These are phyloP conservation scores for Alcis repandata DNA, from an alignment of 2,888 invertebrate genomes.

Conservation along the genomic window DNA sequence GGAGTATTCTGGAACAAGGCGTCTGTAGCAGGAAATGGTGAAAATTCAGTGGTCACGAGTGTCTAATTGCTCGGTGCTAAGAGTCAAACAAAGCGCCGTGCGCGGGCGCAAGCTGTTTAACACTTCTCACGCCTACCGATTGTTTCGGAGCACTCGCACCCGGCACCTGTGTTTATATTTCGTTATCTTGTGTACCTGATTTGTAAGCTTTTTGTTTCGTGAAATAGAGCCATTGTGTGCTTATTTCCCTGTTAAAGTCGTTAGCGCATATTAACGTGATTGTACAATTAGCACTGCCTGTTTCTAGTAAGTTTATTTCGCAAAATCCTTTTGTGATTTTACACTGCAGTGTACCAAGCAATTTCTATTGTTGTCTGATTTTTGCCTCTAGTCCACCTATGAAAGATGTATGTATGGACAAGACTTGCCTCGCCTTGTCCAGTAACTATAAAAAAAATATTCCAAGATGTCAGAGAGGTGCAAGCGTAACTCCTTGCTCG, in stretches of 20 bases:
- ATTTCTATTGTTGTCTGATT: too few relatives aligned
- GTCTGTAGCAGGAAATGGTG: slow-evolving; percentile 20
- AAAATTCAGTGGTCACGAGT: slow-evolving; percentile 55
- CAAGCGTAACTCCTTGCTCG: too few relatives aligned
- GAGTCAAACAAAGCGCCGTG: slow-evolving; percentile 54
- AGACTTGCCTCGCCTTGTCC: too few relatives aligned
- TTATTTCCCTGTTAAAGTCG: slow-evolving; percentile 22
- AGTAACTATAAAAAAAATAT: too few relatives aligned
- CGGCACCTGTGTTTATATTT: slow-evolving; percentile 73
- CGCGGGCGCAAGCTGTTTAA: slow-evolving; percentile 53
- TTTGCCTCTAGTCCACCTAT: too few relatives aligned
- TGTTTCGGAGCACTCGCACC: slow-evolving; percentile 49
- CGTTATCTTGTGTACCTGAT: slow-evolving; percentile 55
- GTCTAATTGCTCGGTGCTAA: slow-evolving; percentile 63
- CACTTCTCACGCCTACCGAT: slow-evolving; percentile 70
- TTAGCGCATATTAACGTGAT: slow-evolving; percentile 8
- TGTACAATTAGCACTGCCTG: slow-evolving; percentile 14
- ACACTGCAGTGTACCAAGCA: too few relatives aligned
- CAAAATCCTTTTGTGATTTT: not conserved
- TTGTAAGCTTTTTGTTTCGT: slow-evolving; percentile 43
- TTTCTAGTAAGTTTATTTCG: slow-evolving; percentile 9
- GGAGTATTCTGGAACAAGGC: not conserved
- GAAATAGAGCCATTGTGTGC: slow-evolving; percentile 42
- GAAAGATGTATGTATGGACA: too few relatives aligned
- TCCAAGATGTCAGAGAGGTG: too few relatives aligned